phyloP scores from a whole-genome alignment of 37 sponge, comb jelly and placozoan genomes.

The Eunapius fragilis region DNA sequence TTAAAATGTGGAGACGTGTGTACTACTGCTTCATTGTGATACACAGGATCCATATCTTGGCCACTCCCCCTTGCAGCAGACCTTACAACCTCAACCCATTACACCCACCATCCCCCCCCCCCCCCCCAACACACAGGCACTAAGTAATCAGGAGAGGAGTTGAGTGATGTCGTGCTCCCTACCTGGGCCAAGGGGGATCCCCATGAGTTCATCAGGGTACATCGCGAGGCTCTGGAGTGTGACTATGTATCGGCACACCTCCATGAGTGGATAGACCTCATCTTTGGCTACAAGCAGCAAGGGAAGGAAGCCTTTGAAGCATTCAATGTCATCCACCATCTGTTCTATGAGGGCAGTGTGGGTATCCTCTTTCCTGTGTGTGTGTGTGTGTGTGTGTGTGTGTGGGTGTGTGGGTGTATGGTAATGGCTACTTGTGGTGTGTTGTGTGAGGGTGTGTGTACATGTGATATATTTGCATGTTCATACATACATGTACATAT shows the following conservation, averaged over 20 bases:
- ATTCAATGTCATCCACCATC: conserved; percentile 92
- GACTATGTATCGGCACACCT: conserved; percentile 94
- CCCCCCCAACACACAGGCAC: conserved; percentile 45
- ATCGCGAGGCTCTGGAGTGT: conserved; percentile 95
- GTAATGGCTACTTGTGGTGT: no score
- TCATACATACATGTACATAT: no score
- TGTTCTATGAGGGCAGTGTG: conserved; percentile 96
- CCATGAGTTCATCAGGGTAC: conserved; percentile 90
- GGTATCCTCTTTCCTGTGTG: conserved; percentile 32
- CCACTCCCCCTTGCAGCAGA: no score
- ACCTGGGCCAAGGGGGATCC: conserved; percentile 98
- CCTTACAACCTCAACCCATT: no score
- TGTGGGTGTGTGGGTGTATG: conserved; percentile 10
- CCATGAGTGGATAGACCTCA: conserved; percentile 98
- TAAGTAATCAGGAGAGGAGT: conserved; percentile 82
- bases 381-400: no score
- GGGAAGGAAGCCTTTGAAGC: conserved; percentile 85
- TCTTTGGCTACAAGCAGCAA: conserved; percentile 96
- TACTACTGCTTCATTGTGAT: no score
- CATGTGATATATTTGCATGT: neutral
- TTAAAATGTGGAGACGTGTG: no score
- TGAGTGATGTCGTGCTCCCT: conserved; percentile 87
- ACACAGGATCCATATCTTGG: neutral
- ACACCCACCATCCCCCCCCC: neutral
- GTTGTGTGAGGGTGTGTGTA: conserved; percentile 6